Percentiles rank a stretch among this genome's conserved stretches.
These are phyloP conservation scores for Lepidostoma basale DNA, from an alignment of 1,140 invertebrate genomes.

Conservation along the genomic window DNA sequence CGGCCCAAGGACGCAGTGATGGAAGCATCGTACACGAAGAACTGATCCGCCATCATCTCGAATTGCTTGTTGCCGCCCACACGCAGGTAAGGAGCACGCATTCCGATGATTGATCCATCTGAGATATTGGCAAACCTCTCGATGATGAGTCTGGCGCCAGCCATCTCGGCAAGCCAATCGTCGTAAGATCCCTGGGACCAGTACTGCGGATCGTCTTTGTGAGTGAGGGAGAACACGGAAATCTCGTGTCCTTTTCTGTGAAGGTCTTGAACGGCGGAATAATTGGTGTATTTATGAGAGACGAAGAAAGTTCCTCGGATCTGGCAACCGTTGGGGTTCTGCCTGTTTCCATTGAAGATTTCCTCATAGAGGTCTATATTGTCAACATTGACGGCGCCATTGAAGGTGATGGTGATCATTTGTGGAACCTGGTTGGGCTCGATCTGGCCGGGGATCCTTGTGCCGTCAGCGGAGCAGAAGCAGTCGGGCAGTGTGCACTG, in stretches of 20 bases:
- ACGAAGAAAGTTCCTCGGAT: constrained; percentile 95
- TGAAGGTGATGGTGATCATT: constrained; percentile 94
- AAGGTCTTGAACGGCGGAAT: constrained; percentile 90
- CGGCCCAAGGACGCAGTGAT: constrained; percentile 88
- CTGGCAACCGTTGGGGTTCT: constrained; percentile 93
- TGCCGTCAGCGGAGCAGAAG: constrained; percentile 92
- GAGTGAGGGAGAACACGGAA: constrained; percentile 90
- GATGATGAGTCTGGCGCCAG: constrained; percentile 85
- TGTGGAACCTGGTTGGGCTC: constrained; percentile 87
- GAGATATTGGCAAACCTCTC: constrained; percentile 91
- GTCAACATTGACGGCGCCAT: constrained; percentile 92
- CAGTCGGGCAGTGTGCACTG: constrained; percentile 90
- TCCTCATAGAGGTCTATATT: constrained; percentile 92
- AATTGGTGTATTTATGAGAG: constrained; percentile 95
- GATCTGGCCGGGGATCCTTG: constrained; percentile 82
- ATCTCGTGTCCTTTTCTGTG: constrained; percentile 94
- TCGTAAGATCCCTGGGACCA: constrained; percentile 88
- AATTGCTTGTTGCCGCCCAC: constrained; percentile 95
- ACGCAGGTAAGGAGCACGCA: constrained; percentile 87
- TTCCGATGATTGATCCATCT: constrained; percentile 85
- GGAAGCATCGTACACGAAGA: constrained; percentile 92
- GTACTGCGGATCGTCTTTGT: constrained; percentile 88
- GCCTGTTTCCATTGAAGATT: constrained; percentile 83
- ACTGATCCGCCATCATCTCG: constrained; percentile 94
- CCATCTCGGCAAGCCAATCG: constrained; percentile 95